Percentiles rank a stretch among this genome's conserved stretches.
Conservation (phyloP, 1,140 invertebrate species). For the Drosophila mauritiana region DNA sequence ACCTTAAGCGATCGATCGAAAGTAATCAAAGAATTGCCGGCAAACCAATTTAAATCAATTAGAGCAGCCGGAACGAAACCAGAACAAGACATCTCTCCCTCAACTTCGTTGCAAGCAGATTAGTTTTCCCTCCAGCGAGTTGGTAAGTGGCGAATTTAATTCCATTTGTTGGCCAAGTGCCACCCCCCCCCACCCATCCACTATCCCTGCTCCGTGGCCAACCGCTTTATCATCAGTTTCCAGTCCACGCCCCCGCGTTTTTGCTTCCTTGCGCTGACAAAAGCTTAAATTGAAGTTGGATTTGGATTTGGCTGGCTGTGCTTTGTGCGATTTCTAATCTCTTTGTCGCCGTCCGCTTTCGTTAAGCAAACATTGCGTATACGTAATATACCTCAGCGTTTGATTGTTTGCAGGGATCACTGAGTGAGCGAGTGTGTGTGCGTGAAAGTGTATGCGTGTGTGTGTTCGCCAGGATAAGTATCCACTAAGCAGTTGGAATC, state of each 20-base stretch:
- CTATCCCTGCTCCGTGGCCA: not conserved
- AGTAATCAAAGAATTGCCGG: constrained; percentile 7
- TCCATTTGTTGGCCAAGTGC: constrained; percentile 37
- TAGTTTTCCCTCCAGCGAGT: constrained; percentile 26
- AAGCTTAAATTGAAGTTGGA: constrained; percentile 51
- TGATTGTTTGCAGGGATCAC: constrained; percentile 42
- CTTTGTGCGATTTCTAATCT: constrained; percentile 57
- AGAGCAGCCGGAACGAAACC: constrained; percentile 3
- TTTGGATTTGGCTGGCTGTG: constrained; percentile 39
- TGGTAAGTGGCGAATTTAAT: constrained; percentile 41
- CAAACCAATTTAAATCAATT: constrained; percentile 39
- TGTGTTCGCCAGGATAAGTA: constrained; percentile 62
- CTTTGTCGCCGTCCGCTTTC: constrained; percentile 57
- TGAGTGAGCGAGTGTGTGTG: not conserved
- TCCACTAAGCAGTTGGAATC: constrained; percentile 79
- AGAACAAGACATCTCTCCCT: constrained; percentile 7
- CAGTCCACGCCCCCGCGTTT: not conserved
- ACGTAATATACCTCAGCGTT: constrained; percentile 55
- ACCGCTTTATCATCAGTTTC: not conserved
- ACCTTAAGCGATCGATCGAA: constrained; percentile 9
- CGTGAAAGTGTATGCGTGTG: not conserved
- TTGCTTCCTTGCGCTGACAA: constrained; percentile 24
- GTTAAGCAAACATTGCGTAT: constrained; percentile 75
- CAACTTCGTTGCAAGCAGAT: constrained; percentile 28
- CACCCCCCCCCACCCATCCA: not conserved